A percentile compares a stretch with the other conserved stretches of the same genome.
phyloP scores from a whole-genome alignment of 1,140 invertebrate genomes.

The Halesus radiatus region DNA sequence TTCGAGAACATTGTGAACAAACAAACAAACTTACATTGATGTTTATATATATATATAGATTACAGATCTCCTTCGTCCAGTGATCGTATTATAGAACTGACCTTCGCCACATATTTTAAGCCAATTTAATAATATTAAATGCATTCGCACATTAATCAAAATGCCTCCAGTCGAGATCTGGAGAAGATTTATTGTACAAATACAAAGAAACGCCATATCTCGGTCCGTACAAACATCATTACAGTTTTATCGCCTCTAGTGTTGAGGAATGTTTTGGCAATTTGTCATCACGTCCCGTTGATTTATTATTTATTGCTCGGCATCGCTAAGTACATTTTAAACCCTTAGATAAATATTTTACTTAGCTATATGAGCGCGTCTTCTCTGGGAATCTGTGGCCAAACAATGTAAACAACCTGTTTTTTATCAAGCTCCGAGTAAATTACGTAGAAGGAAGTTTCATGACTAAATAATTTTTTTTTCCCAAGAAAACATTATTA shows the following conservation, averaged over 20 bases:
- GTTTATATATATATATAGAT: too few species aligned
- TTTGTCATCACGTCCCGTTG: slow-evolving; percentile 54
- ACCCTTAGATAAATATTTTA: slow-evolving; percentile 50
- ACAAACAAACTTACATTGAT: too few species aligned
- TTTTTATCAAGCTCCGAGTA: too few species aligned
- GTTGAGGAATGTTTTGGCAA: slow-evolving; percentile 43
- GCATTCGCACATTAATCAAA: slow-evolving; percentile 12
- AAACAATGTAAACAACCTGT: too few species aligned
- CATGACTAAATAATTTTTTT: too few species aligned
- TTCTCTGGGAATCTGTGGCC: neutral
- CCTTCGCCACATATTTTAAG: neutral
- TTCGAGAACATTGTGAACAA: too few species aligned
- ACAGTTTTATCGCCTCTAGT: slow-evolving; percentile 49
- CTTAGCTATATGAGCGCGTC: neutral
- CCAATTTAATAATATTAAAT: slow-evolving; percentile 13
- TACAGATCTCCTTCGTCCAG: too few species aligned
- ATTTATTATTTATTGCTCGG: slow-evolving; percentile 53
- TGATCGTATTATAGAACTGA: neutral
- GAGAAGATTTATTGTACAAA: slow-evolving; percentile 47
- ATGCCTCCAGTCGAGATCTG: slow-evolving; percentile 13
- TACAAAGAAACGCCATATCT: slow-evolving; percentile 18
- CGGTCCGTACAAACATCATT: slow-evolving; percentile 44
- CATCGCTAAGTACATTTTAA: slow-evolving; percentile 49
- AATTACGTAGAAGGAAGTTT: too few species aligned
- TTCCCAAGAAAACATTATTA: neutral